These are phyloP conservation scores for Aurelia coerulea DNA, from an alignment of 30 jellyfish, hydroid and myxozoan species.

Conservation along the genomic window DNA sequence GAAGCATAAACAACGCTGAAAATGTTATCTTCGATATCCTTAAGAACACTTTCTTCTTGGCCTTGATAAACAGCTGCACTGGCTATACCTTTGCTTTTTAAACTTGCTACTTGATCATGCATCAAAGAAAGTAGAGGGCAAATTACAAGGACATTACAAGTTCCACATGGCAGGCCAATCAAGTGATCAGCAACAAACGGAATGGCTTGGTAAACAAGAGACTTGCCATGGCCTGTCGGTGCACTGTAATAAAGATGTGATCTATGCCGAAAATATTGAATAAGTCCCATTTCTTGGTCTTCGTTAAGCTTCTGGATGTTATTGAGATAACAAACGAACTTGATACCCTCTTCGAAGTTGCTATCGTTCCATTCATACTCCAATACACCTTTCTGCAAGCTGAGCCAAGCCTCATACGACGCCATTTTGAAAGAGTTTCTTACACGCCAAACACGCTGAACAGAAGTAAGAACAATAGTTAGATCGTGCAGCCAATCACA, in stretches of 20 bases:
- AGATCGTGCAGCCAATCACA: too few relatives aligned
- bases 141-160: slow-evolving; percentile 26
- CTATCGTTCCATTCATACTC: neutral
- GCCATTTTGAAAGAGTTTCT: too few relatives aligned
- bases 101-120: slow-evolving; percentile 41
- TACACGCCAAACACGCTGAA: too few relatives aligned
- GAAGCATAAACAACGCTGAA: too few relatives aligned
- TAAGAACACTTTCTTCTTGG: neutral
- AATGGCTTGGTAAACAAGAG: slow-evolving; percentile 24
- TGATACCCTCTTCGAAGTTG: neutral
- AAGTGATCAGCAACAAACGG: slow-evolving; percentile 14
- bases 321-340: slow-evolving; percentile 1
- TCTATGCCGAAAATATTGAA: neutral
- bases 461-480: too few relatives aligned
- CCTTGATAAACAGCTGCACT: slow-evolving; percentile 6
- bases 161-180: neutral
- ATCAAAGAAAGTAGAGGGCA: slow-evolving; percentile 21
- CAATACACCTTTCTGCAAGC: too few relatives aligned
- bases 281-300: slow-evolving; percentile 17
- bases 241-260: slow-evolving; percentile 19
- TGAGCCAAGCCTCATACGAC: too few relatives aligned
- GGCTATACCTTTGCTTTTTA: slow-evolving; percentile 3
- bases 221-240: slow-evolving; percentile 40
- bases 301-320: neutral
- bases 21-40: too few relatives aligned